A percentile compares a stretch with the other conserved stretches of the same genome.
phyloP scores from a whole-genome alignment of 2,888 invertebrate genomes.

The Drosophila formosana region DNA sequence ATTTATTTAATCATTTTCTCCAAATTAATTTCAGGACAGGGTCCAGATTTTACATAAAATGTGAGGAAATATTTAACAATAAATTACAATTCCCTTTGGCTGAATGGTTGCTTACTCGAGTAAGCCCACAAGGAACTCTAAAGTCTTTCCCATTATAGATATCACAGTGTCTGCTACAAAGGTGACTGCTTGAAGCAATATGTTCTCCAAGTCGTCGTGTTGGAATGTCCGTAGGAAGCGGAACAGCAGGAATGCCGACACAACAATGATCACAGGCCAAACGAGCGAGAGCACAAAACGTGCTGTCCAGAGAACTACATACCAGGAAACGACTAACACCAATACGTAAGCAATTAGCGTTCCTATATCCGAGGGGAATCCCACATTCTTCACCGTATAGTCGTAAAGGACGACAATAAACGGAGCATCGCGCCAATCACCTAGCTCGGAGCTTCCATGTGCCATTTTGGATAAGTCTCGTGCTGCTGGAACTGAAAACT shows the following conservation, averaged over 20 bases:
- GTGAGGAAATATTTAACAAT: not conserved
- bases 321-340: slow-evolving; percentile 73
- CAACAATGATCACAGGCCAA: slow-evolving; percentile 71
- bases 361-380: slow-evolving; percentile 60
- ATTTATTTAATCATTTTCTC: slow-evolving; percentile 3
- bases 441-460: not conserved
- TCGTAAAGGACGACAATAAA: slow-evolving; percentile 56
- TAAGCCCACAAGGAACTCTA: slow-evolving; percentile 10
- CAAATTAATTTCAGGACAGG: slow-evolving; percentile 5
- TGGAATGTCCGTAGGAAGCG: slow-evolving; percentile 23
- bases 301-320: slow-evolving; percentile 58
- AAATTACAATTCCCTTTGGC: not conserved
- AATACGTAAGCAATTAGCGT: slow-evolving; percentile 67
- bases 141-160: not conserved
- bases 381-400: slow-evolving; percentile 67
- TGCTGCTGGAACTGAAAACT: not conserved
- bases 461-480: slow-evolving; percentile 26
- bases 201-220: slow-evolving; percentile 21
- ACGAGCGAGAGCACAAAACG: slow-evolving; percentile 71
- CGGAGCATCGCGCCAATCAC: slow-evolving; percentile 44
- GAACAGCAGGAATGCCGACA: slow-evolving; percentile 54
- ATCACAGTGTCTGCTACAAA: slow-evolving; percentile 10
- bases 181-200: not conserved
- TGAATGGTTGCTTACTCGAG: not conserved
- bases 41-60: not conserved